phyloP scores from a whole-genome alignment of 2,113 vertebrate species.

The Notechis scutatus region DNA sequence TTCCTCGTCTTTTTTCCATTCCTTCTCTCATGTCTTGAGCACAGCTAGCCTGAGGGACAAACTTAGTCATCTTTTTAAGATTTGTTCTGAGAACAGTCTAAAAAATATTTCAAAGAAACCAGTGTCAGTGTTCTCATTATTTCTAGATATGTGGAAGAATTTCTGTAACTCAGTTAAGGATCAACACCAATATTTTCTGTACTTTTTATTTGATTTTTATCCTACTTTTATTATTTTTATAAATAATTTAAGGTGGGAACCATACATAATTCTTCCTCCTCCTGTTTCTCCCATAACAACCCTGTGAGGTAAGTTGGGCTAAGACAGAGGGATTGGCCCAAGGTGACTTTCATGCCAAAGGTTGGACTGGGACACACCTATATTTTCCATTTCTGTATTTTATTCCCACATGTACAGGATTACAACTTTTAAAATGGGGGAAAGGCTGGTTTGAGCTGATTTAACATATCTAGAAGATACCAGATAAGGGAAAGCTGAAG shows the following conservation, averaged over 20 bases:
- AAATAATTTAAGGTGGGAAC: not conserved
- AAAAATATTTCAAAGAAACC: not conserved
- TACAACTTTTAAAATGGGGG: not conserved
- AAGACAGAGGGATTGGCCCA: not conserved
- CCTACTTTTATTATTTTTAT: not conserved
- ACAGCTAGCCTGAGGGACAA: not conserved
- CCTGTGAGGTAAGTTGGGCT: not conserved
- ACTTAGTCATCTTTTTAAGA: not conserved
- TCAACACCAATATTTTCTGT: not conserved
- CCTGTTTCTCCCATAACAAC: not conserved
- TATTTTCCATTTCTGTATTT: not conserved
- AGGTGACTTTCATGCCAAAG: not conserved
- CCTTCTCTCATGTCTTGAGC: not conserved
- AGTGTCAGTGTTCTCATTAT: not conserved
- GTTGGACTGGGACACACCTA: not conserved
- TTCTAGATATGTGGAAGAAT: not conserved
- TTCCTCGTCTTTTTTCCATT: not conserved
- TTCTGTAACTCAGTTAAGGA: not conserved
- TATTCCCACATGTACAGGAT: not conserved
- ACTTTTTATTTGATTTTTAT: not conserved
- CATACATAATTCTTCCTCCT: not conserved
- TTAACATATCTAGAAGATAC: not conserved
- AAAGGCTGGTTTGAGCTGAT: not conserved
- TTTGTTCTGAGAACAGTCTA: not conserved
- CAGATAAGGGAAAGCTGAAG: not conserved